Base-by-base conservation (phyloP, 2,797 vertebrate genomes). In the Gymnocypris eckloni region DNA sequence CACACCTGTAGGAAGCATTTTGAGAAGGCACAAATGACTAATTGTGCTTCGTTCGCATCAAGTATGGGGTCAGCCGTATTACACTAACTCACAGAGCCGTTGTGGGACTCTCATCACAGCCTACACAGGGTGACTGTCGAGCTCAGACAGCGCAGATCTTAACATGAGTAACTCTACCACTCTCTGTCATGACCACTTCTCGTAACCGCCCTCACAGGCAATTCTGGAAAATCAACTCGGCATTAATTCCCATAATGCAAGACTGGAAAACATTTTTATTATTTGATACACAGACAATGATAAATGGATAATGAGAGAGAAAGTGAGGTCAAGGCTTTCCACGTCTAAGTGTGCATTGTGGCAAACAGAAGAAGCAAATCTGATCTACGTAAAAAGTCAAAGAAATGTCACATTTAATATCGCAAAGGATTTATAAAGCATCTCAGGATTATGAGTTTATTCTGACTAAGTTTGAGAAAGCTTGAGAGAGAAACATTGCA, bases 61-160 rank as follows among this genome's bases (percentile, higher is more conserved):
- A 41, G 56, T 22, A 39, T 54, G 45, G 56, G 54, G 18, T 83
- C 71, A 83, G 50, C 64, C 11, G 12, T 56, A 79, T 85, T 71
- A 79, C 83, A 79, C 37, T 33, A 71, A 70, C 22, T 1, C 70
- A 25, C 4, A 6, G 52, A 61, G 61, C 73, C 22, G 33, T 45
- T 28, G 70, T 75, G 70, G 54, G 54, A 64, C 43, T 66, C 43
- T 76, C 50, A 37, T 70, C 64, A 84, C 83, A 84, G n/a, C 83
- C 83, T 66, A 84, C 81, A 64, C 75, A n/a, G 50, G 33, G 59
- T 67, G 82, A 84, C 82, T 61, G 81, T 61, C 28, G 10, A 59
- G 69, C 69, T 73, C 52, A 72, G 79, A 52, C 79, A 67, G 18
- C 16, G 0, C 54, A 61, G 81, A 56, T 70, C 43, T 82, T 16